Evolutionary conservation across 2,797 vertebrate genomes (phyloP), one percentile per base, ranked within the genome.

Genomic region (Botia kubotai): DNA sequence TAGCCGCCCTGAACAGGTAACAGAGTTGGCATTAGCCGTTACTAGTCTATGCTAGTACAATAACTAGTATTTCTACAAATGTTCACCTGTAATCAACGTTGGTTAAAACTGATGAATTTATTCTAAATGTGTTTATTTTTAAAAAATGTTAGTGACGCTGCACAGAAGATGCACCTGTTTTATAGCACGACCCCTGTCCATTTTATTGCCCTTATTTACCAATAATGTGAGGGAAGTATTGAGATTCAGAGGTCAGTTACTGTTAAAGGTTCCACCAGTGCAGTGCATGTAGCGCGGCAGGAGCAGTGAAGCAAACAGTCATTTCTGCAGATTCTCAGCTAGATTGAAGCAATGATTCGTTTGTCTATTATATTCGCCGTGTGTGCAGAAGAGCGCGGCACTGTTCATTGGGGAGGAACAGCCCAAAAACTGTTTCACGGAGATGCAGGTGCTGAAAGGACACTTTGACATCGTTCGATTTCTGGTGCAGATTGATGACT

Each of bases 381-480:
- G 77, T 29, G 75, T 89, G 91, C 93, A 98, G 97, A 98, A 97
- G 90, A 95, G 92, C 83, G 87, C 94, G 0, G 91, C 95, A 72
- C 92, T 97, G 94, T 95, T 95, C 90, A 94, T 98, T 86, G 96
- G 95, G 87, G 97, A 99, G 92, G 97, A 98, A 86, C 98, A 99
- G 90, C 93, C 95, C 85, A 96, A 95, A 91, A 99, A 99, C 91
- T 95, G 95, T 80, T 98, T 98, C 88, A 98, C 97, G 21, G 97
- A 99, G 81, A 95, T 99, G 86, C 95, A 97, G 89, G 97, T 97
- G 80, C 92, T 99, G 90, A 98, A 95, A 94, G 96, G 95, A 87
- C 97, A 99, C 93, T 96, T 94, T 89, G 98, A 99, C 90, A 99
- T 99, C 87, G 96, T 98, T 86, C 95, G 98, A 85, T 98, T 97